phyloP scores from a whole-genome alignment of 35 echinoderm and acorn worm species.

The Ophioderma brevispina region DNA sequence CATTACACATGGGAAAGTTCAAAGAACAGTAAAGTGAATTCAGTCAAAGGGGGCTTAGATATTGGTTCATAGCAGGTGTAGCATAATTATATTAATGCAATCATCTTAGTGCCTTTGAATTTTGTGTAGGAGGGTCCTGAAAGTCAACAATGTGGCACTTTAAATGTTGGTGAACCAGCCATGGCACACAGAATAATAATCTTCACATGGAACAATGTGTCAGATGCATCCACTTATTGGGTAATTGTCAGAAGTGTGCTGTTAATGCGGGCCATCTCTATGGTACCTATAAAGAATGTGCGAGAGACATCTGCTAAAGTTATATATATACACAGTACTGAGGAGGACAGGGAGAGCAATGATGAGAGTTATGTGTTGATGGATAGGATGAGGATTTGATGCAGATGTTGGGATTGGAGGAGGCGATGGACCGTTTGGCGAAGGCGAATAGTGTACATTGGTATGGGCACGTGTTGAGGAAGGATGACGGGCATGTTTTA shows the following conservation, averaged over 20 bases:
- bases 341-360: too few species aligned
- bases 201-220: constrained; percentile 21
- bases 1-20: background rate
- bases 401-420: too few species aligned
- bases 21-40: background rate
- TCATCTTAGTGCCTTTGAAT: background rate
- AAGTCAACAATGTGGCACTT: constrained; percentile 17
- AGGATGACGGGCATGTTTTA: too few species aligned
- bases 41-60: background rate
- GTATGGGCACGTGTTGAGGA: too few species aligned
- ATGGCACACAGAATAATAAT: background rate
- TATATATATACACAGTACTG: too few species aligned
- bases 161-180: background rate
- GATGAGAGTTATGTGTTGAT: too few species aligned
- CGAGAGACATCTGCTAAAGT: background rate
- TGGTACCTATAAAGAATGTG: background rate
- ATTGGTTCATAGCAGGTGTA: background rate
- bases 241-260: background rate
- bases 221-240: constrained; percentile 12
- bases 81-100: background rate
- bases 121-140: constrained; percentile 29
- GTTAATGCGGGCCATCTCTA: background rate
- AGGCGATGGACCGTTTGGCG: too few species aligned
- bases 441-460: too few species aligned
- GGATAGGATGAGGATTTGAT: too few species aligned